Evolutionary conservation across 2,797 vertebrate species (phyloP), one percentile per base, ranked within the genome.

Genomic region (Iguana delicatissima): DNA sequence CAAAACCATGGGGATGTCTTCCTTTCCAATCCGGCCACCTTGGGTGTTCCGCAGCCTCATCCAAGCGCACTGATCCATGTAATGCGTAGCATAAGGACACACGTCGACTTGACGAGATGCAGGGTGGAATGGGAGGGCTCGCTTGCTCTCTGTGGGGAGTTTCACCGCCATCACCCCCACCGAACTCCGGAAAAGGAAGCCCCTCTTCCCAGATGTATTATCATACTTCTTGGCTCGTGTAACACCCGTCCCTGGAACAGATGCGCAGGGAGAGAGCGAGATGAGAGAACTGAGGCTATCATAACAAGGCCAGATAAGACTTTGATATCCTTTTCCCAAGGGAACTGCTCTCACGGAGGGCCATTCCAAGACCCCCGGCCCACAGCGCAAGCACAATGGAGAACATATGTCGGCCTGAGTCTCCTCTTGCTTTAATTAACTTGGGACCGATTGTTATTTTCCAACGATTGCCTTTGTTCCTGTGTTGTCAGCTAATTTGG

Each of bases 391-490:
- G 0, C 57, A 3, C 79, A 91, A 92, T 81, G 0, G 32, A 64
- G 88, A 96, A 89, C 92, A 93, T 84, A 74, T n/a, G 93, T 85
- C 18, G 3, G 80, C 18, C 26, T 1, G 73, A 35, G 84, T 57
- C 85, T 72, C 73, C 80, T 73, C 81, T 26, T 93, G 92, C 92
- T 93, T 93, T 85, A 89, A 93, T 96, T 90, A 91, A 8, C 76
- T 22, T n/a, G 42, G 24, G 38, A 0, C 55, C 32, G 26, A 76
- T 85, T 26, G 86, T 88, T 2, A 9, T 18, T 77, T 83, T n/a
- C 82, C 50, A n/a, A 74, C 0, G 0, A 29, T 0, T 50, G 67
- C 77, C 64, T 89, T 89, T 35, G 46, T 73, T 38, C 91, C 8
- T 77, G 35, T 9, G 20, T 16, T 0, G 35, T 32, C 46, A 18